Evolutionary conservation across 2,797 vertebrate genomes (phyloP).

Genomic region (Heliangelus exortis): DNA sequence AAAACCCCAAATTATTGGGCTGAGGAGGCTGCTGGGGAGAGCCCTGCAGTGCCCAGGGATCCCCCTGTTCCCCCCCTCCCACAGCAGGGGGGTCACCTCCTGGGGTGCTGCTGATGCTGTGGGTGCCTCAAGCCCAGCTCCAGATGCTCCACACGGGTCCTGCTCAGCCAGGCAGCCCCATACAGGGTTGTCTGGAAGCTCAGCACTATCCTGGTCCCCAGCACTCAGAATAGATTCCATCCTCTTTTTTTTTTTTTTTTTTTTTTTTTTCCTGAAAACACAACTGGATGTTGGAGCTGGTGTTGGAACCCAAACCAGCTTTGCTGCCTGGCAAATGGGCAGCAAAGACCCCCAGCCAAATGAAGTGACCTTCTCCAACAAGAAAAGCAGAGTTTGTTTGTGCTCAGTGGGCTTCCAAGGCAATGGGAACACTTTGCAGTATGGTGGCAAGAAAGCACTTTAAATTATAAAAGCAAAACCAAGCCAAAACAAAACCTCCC

Average conservation of each 20-base stretch:
- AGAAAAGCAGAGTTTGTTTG: neutral
- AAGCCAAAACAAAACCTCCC: neutral
- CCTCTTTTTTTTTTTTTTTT: accelerated
- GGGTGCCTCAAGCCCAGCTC: neutral
- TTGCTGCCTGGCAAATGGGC: neutral
- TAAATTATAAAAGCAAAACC: neutral
- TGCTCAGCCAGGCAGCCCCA: accelerated
- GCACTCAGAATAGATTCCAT: neutral
- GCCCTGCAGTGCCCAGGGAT: neutral
- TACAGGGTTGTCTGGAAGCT: accelerated
- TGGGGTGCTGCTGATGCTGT: accelerated
- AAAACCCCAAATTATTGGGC: accelerated
- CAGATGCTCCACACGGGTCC: accelerated
- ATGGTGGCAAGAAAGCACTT: neutral
- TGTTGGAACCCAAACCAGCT: too few species aligned
- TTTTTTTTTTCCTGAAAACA: neutral
- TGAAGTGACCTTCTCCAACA: neutral
- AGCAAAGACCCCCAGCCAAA: neutral
- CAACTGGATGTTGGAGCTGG: accelerated
- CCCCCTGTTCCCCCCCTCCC: accelerated
- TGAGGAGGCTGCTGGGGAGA: neutral
- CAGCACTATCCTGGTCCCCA: accelerated
- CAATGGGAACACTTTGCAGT: neutral
- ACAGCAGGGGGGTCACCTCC: neutral
- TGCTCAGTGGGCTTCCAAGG: neutral